phyloP scores from a whole-genome alignment of 2,113 vertebrate species.

The Ariopsis seemanni region DNA sequence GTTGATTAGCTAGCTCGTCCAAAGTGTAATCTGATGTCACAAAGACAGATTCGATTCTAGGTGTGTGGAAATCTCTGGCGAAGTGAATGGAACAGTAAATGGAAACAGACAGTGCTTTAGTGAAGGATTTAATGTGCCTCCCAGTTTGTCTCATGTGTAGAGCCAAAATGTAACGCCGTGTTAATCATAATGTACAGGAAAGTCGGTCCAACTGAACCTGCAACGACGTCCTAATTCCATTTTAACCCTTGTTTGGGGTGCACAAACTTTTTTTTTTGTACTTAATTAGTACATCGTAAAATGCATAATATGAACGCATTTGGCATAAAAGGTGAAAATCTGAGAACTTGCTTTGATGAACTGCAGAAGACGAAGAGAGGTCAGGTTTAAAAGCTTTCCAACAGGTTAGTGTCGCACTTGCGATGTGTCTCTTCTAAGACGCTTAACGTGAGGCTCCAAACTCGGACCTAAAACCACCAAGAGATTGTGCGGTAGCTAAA shows the following conservation, averaged over 20 bases:
- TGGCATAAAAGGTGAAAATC: too few species aligned
- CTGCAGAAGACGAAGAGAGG: too few species aligned
- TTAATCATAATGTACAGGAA: not conserved
- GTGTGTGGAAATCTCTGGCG: not conserved
- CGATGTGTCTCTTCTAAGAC: too few species aligned
- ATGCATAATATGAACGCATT: not conserved
- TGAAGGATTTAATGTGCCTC: not conserved
- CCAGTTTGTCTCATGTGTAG: not conserved
- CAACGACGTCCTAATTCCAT: not conserved
- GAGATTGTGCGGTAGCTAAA: not conserved
- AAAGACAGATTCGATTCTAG: not conserved
- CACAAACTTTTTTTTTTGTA: not conserved
- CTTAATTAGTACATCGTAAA: not conserved
- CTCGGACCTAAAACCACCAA: not conserved
- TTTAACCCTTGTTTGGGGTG: not conserved
- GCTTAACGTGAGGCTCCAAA: not conserved
- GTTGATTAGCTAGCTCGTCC: not conserved
- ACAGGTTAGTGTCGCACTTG: too few species aligned
- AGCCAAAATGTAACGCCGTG: not conserved
- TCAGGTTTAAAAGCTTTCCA: too few species aligned
- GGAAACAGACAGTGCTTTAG: not conserved
- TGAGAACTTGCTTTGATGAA: not conserved
- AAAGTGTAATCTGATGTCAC: not conserved
- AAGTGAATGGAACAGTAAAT: not conserved
- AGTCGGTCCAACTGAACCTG: not conserved